Percentiles rank a stretch among this genome's conserved stretches.
These are phyloP conservation scores for Sitta carolinensis DNA, from an alignment of 2,797 vertebrate genomes.

Conservation along the genomic window DNA sequence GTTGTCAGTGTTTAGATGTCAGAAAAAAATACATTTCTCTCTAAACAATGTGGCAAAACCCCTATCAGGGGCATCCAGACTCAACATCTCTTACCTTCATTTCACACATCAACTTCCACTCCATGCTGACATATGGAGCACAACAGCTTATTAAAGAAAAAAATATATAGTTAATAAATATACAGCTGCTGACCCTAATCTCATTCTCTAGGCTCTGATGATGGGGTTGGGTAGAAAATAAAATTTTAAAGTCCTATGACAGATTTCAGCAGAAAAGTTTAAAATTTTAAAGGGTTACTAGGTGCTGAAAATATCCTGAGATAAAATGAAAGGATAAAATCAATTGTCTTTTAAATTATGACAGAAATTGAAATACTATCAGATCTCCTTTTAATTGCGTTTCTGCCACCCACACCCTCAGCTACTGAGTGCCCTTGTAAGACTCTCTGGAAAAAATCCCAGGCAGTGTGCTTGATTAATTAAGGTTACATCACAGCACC, in stretches of 20 bases:
- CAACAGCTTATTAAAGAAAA: neutral
- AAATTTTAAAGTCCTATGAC: neutral
- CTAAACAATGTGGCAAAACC: neutral
- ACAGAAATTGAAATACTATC: neutral
- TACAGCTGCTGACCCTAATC: neutral
- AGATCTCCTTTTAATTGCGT: neutral
- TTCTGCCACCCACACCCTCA: neutral
- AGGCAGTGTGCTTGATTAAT: neutral
- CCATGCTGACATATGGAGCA: neutral
- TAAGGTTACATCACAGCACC: neutral
- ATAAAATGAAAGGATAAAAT: neutral
- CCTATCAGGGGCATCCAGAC: neutral
- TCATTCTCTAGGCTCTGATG: neutral
- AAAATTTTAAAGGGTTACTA: neutral
- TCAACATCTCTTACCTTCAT: neutral
- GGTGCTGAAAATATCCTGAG: neutral
- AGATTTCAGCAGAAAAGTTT: neutral
- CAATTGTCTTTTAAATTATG: neutral
- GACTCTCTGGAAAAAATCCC: neutral
- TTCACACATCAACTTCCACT: neutral
- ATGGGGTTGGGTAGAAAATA: accelerated
- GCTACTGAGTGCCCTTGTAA: neutral
- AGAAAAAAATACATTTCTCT: neutral
- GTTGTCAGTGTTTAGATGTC: neutral
- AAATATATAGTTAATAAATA: neutral